Base-by-base conservation (phyloP, 2,797 vertebrate genomes). In the Sebastes taczanowskii region DNA sequence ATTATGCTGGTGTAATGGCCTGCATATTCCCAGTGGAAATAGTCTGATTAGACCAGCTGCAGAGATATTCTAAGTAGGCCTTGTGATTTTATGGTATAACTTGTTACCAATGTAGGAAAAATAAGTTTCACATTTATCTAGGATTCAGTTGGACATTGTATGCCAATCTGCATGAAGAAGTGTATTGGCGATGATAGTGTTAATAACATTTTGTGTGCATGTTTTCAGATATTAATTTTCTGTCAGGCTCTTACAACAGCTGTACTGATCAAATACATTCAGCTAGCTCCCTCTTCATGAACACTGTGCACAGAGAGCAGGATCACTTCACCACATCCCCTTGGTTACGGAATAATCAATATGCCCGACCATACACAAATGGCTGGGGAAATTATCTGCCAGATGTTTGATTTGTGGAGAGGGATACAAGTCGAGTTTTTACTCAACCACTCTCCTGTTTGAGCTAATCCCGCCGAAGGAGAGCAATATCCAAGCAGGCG, bases 1-100 rank as follows among this genome's bases (percentile, higher is more conserved):
- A 96, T 96, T 96, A 96, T 67, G 66, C 86, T 81, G 87, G 64
- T 86, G 70, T 95, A 96, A 95, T 96, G 93, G 90, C 91, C 89
- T 94, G 56, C 74, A 82, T 86, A 91, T 89, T 89, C 95, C 93
- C 95, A 72, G n/a, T 77, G 94, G 95, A 90, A 93, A 92, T 65
- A 84, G 86, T 88, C 93, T 94, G 93, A 95, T 95, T 95, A 95
- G 87, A 94, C 77, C 80, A 90, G 89, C 90, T 89, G 82, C 85
- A 86, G 80, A 89, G 73, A 90, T 89, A 87, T 91, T 95, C 91
- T 94, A 95, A 96, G 88, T 95, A 94, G 93, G 89, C 82, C 86
- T 80, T 82, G 66, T 72, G 77, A 81, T 86, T 86, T 90, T 82
- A 29, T 83, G 66, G 55, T 81, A 66, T 71, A 73, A 89, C 75